A percentile compares a stretch with the other conserved stretches of the same genome.
These are phyloP conservation scores for Ptychobarbus kaznakovi DNA, from an alignment of 2,797 vertebrate genomes.

Conservation along the genomic window DNA sequence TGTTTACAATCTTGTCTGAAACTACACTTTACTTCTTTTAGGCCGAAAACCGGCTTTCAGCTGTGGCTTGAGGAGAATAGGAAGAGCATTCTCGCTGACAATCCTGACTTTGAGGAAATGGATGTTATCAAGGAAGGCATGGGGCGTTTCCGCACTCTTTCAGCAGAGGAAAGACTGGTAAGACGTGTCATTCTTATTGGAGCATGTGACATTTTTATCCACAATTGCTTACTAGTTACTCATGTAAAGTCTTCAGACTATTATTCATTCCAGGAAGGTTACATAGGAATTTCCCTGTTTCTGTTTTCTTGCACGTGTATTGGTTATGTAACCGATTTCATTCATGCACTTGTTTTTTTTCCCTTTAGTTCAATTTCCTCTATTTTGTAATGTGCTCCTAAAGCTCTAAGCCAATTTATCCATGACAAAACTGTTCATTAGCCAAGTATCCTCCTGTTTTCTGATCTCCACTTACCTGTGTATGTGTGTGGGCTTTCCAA, in stretches of 20 bases:
- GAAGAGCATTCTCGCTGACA: constrained; percentile 82
- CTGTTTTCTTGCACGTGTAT: not conserved
- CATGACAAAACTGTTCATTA: not conserved
- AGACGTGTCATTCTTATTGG: not conserved
- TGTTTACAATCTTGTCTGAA: constrained; percentile 40
- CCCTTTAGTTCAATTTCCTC: not conserved
- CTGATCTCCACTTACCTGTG: constrained; percentile 27
- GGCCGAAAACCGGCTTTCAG: constrained; percentile 94
- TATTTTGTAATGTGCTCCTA: not conserved
- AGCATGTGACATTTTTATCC: not conserved
- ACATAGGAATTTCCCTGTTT: not conserved
- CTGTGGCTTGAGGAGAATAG: constrained; percentile 94
- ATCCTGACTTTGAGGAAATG: constrained; percentile 87
- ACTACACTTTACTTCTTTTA: constrained; percentile 58
- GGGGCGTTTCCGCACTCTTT: constrained; percentile 85
- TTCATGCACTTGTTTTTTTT: not conserved
- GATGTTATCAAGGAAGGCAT: constrained; percentile 97
- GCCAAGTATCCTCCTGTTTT: not conserved
- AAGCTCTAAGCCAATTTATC: not conserved
- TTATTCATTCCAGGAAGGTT: not conserved
- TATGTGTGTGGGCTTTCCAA: constrained; percentile 5
- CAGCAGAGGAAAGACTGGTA: constrained; percentile 84
- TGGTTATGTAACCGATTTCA: not conserved
- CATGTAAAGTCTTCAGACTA: not conserved
- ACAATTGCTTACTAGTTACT: not conserved